These are phyloP conservation scores for Poicephalus meyeri DNA, from an alignment of 2,113 vertebrate genomes.

Conservation along the genomic window DNA sequence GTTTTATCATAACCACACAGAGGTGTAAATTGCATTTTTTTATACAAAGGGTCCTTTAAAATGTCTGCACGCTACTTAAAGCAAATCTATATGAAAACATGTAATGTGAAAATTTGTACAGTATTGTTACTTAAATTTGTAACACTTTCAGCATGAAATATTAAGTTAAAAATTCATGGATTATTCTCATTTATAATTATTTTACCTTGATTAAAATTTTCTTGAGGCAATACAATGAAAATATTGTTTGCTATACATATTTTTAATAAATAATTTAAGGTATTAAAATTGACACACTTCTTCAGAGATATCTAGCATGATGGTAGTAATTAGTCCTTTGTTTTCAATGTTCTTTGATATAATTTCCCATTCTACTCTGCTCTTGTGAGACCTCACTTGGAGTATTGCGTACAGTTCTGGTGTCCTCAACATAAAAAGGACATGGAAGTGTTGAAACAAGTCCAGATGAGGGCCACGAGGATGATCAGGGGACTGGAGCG, in stretches of 20 bases:
- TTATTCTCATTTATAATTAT: constrained; percentile 58
- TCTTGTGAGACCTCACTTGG: too few species aligned
- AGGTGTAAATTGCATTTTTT: not conserved
- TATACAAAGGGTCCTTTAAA: not conserved
- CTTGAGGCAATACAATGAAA: not conserved
- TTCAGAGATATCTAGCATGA: not conserved
- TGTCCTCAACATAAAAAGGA: too few species aligned
- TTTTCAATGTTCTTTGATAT: not conserved
- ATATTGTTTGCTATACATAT: not conserved
- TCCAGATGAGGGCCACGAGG: too few species aligned
- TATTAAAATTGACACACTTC: not conserved
- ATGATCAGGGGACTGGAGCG: too few species aligned
- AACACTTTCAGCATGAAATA: constrained; percentile 56
- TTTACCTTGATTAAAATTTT: constrained; percentile 57
- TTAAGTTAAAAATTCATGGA: constrained; percentile 22
- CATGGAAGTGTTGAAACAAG: too few species aligned
- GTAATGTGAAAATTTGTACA: not conserved
- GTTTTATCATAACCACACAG: not conserved
- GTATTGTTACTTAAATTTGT: constrained; percentile 20
- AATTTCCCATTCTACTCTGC: not conserved
- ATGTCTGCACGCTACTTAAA: not conserved
- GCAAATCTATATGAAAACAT: not conserved
- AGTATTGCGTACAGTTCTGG: too few species aligned
- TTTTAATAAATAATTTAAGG: not conserved
- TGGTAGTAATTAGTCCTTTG: not conserved